These are phyloP conservation scores for Pseudomyrmex sp. DNA, from an alignment of 1,140 invertebrate species.

Conservation along the genomic window DNA sequence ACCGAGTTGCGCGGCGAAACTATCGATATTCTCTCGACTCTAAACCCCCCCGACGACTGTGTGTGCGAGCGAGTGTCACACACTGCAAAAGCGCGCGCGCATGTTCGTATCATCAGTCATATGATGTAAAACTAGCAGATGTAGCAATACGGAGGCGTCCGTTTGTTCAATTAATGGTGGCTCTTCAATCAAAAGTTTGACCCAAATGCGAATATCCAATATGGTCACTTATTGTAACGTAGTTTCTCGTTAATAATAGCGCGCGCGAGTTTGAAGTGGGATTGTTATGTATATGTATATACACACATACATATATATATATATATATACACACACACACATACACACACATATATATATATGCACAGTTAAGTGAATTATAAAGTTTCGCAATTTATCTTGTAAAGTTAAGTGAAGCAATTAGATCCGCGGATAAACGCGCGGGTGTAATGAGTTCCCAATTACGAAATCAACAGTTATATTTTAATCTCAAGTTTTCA, in stretches of 20 bases:
- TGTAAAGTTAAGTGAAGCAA: conserved; percentile 29
- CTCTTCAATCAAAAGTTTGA: conserved; percentile 55
- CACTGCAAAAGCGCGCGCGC: neutral
- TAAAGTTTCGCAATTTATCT: conserved; percentile 42
- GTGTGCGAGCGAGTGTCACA: neutral
- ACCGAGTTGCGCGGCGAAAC: conserved; percentile 2
- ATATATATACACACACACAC: too few relatives aligned
- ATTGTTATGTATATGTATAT: neutral
- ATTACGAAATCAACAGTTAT: conserved; percentile 2
- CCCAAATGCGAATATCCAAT: conserved; percentile 44
- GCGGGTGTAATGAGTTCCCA: neutral
- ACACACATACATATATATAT: too few relatives aligned
- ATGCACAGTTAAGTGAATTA: conserved; percentile 25
- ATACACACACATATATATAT: too few relatives aligned
- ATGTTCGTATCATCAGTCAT: conserved; percentile 32
- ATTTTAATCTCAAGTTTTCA: too few relatives aligned
- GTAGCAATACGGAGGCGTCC: conserved; percentile 25
- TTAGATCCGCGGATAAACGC: conserved; percentile 15
- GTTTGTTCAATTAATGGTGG: conserved; percentile 50
- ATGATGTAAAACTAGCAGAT: conserved; percentile 37
- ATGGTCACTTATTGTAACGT: conserved; percentile 6
- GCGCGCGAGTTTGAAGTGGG: neutral
- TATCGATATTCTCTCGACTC: conserved; percentile 16
- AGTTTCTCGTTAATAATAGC: conserved; percentile 33
- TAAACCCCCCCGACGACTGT: conserved; percentile 4